Conservation (phyloP, 92 coral and sea anemone genomes). For the Galaxea fascicularis region DNA sequence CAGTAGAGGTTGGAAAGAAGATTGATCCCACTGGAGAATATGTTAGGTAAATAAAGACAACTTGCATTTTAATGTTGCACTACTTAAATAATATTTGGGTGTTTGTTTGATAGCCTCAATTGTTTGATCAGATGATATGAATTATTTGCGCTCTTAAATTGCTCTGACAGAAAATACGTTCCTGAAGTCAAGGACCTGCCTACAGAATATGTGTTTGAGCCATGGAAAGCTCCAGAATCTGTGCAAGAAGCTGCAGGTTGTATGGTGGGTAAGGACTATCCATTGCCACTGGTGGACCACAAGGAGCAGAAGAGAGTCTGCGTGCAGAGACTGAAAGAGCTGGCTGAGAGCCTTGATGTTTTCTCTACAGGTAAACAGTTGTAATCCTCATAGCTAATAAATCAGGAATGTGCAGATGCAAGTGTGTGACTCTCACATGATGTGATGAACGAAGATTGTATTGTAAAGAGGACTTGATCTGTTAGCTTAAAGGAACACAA, state of each 20-base stretch:
- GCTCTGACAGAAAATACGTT: constrained; percentile 67
- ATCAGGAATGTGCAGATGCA: too few relatives aligned
- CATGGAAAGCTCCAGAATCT: constrained; percentile 85
- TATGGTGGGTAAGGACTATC: constrained; percentile 82
- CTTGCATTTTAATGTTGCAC: too few relatives aligned
- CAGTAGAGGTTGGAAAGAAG: constrained; percentile 77
- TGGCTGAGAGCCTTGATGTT: constrained; percentile 29
- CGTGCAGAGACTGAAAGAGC: constrained; percentile 62
- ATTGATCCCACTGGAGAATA: constrained; percentile 74
- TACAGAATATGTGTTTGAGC: constrained; percentile 76
- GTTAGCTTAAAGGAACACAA: neutral
- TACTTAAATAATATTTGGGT: too few relatives aligned
- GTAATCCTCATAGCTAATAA: too few relatives aligned
- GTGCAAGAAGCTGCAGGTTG: constrained; percentile 74
- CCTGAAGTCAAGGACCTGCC: constrained; percentile 80
- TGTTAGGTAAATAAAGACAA: constrained; percentile 56
- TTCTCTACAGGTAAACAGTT: constrained; percentile 13
- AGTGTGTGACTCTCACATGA: too few relatives aligned
- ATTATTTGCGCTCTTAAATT: neutral
- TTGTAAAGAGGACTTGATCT: neutral
- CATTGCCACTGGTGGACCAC: constrained; percentile 76
- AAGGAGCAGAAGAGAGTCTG: constrained; percentile 65
- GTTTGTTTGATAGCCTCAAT: too few relatives aligned
- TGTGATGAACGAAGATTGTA: too few relatives aligned
- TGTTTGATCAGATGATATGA: neutral